A percentile compares a stretch with the other conserved stretches of the same genome.
These are phyloP conservation scores for Melangyna quadrimaculata DNA, from an alignment of 2,888 invertebrate genomes.

Conservation along the genomic window DNA sequence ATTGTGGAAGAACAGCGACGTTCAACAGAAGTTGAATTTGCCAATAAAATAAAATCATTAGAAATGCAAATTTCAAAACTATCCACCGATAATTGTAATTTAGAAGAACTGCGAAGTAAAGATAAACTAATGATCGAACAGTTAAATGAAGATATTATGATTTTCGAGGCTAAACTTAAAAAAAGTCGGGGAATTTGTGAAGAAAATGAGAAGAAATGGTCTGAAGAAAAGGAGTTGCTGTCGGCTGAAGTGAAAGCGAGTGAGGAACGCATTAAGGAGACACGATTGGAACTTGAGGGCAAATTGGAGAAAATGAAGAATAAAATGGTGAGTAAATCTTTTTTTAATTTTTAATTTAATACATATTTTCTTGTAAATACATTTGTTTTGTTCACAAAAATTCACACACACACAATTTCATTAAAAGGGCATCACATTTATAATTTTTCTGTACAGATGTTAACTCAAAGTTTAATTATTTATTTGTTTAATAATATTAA, in stretches of 20 bases:
- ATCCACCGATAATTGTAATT: constrained; percentile 33
- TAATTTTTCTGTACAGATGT: neutral
- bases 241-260: constrained; percentile 72
- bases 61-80: constrained; percentile 61
- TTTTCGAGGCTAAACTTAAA: constrained; percentile 79
- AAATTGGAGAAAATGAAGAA: constrained; percentile 90
- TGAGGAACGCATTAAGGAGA: constrained; percentile 79
- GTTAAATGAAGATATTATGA: constrained; percentile 76
- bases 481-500: neutral
- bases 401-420: constrained; percentile 8
- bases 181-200: constrained; percentile 73
- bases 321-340: constrained; percentile 87
- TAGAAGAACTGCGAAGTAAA: constrained; percentile 69
- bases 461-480: neutral
- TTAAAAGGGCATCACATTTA: constrained; percentile 71
- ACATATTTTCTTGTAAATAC: neutral
- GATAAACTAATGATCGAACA: constrained; percentile 72
- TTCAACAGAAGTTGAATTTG: constrained; percentile 57
- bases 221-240: constrained; percentile 75
- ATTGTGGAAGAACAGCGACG: constrained; percentile 61
- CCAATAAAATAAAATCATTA: constrained; percentile 69
- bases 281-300: constrained; percentile 85
- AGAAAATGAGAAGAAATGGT: constrained; percentile 72
- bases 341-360: neutral
- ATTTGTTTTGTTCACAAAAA: neutral